Evolutionary conservation across 2,113 vertebrate species (phyloP), one percentile per base, ranked within the genome.

Genomic region (Typhlomys cinereus): DNA sequence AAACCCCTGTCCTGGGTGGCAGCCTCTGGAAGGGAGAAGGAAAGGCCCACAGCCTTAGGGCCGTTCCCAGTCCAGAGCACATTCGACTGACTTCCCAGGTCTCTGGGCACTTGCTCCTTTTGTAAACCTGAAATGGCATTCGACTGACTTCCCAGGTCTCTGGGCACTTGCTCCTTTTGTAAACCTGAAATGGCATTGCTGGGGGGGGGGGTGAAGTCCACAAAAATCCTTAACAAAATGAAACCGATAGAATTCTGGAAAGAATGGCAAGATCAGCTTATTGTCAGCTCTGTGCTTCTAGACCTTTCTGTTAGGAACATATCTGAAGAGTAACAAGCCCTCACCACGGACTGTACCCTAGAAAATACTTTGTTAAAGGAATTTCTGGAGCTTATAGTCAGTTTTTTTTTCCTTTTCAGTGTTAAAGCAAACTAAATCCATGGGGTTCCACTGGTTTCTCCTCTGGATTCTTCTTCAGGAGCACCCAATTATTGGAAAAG

Each of bases 61-160:
- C 29, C 34, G 0, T 86, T 94, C 89, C 89, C 93, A 81, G 82
- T 64, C 34, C 18, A 62, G 71, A 93, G 44, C 54, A 76, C 74
- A 59, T 66, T n/a, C 21, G 57, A 59, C 62, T 78, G 64, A 20
- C 67, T 93, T 85, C 79, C 54, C 71, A 64, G 36, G 20, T 90
- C 87, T 93, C 18, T 52, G 70, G 29, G 70, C 67, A 1, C 13
- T 14, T 61, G 41, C 88, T 20, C 6, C 93, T 90, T 75, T 27
- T 69, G 27, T 31, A 82, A 94, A 95, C 41, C 46, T 84, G 59
- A 62, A 79, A 75, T 93, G 82, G 52, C 86, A 69, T 67, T 79
- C 8, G 0, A 76, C 39, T 50, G 34, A 5, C 67, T 93, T 85
- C 79, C 54, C 71, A 64, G 36, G 20, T 90, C 87, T 93, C 18